Evolutionary conservation across 2,113 vertebrate species (phyloP), one percentile per base, ranked within the genome.

Genomic region (Rissa tridactyla): DNA sequence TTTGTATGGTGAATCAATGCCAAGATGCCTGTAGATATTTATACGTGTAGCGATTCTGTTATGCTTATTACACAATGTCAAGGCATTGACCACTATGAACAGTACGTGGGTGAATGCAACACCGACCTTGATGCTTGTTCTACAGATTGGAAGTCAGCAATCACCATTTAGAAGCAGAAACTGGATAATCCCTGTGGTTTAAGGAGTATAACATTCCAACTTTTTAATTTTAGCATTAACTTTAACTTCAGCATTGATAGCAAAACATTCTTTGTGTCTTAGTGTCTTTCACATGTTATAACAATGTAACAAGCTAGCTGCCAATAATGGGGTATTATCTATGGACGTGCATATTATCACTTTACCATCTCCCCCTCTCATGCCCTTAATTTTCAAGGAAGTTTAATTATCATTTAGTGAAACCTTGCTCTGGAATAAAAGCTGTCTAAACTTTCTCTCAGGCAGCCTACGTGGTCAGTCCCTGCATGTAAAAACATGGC

Each of bases 141-240:
- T 81, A 73, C 4, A 34, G 60, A 71, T 52, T 69, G 52, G 18
- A 95, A 90, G 62, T 49, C 75, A 92, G 86, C 20, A 72, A 69
- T 62, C 34, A 69, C 42, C 12, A 22, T 57, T 81, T 66, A 82
- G 52, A 92, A 82, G 60, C 21, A 86, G 51, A 94, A 93, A 91
- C 36, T 18, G 8, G 38, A 76, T 69, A 81, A 90, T 81, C 15
- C 20, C 47, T 40, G 19, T 60, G 27, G 57, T 30, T 92, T 84
- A 94, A 90, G 73, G 10, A 26, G 65, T 58, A 32, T 15, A 92
- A 32, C 14, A 84, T 86, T 47, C 42, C 34, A 73, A 76, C 27
- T 81, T 92, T 73, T 83, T 90, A 3, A 61, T 92, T 94, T 93
- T 62, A 91, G 22, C 15, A 82, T 82, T 88, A 94, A 61, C 36